These are phyloP conservation scores for Nasonia longicornis DNA, from an alignment of 1,140 invertebrate genomes.

Conservation along the genomic window DNA sequence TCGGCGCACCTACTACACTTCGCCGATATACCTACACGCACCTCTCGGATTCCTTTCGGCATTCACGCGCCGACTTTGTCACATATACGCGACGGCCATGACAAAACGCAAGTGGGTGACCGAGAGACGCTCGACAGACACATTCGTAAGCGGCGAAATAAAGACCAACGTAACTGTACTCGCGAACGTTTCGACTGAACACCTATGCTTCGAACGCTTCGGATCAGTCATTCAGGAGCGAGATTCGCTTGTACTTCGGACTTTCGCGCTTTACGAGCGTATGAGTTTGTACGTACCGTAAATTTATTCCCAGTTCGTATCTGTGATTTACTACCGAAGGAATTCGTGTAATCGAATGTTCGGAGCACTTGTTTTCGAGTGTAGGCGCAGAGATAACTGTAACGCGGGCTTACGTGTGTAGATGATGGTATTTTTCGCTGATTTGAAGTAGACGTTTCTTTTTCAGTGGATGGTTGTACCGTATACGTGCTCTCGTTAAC, in stretches of 20 bases:
- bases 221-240: background rate
- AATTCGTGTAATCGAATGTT: slow-evolving; percentile 1
- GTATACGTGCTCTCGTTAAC: background rate
- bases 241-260: background rate
- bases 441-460: background rate
- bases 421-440: slow-evolving; percentile 1
- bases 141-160: background rate
- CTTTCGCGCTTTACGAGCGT: background rate
- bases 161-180: background rate
- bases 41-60: slow-evolving; percentile 21
- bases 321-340: background rate
- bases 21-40: background rate
- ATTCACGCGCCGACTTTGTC: slow-evolving; percentile 46
- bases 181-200: too few relatives aligned
- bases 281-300: background rate
- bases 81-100: slow-evolving; percentile 60
- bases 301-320: slow-evolving; percentile 17
- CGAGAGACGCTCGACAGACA: slow-evolving; percentile 39
- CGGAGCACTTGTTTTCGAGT: background rate
- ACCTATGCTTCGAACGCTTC: too few relatives aligned
- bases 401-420: background rate
- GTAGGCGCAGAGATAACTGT: background rate
- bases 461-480: background rate
- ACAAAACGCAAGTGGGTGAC: slow-evolving; percentile 61
- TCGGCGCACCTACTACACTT: slow-evolving; percentile 49